These are phyloP conservation scores for Temnothorax curvispinosus DNA, from an alignment of 1,140 invertebrate species.

Conservation along the genomic window DNA sequence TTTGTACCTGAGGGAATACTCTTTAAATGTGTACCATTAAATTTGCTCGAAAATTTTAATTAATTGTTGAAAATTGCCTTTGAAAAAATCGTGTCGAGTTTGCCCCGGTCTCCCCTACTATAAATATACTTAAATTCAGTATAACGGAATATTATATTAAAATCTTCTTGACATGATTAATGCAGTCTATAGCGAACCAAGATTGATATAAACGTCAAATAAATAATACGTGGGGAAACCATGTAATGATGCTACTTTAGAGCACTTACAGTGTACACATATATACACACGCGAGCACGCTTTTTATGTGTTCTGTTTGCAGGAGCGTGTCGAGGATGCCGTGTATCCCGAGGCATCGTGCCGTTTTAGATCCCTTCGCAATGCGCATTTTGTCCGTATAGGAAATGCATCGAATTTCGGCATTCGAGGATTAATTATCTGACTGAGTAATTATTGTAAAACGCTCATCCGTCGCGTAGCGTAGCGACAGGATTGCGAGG, in stretches of 20 bases:
- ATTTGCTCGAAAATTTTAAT: no score
- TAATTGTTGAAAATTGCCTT: no score
- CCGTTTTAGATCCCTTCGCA: constrained; percentile 33
- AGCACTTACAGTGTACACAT: neutral
- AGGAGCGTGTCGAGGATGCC: constrained; percentile 29
- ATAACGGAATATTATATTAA: neutral
- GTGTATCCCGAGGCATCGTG: constrained; percentile 23
- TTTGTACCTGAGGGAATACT: no score
- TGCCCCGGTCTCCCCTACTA: no score
- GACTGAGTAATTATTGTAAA: constrained; percentile 60
- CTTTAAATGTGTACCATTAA: no score
- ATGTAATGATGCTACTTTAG: constrained; percentile 39
- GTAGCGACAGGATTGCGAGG: neutral
- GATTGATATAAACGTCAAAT: constrained; percentile 22
- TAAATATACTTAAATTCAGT: neutral
- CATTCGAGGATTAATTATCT: constrained; percentile 58
- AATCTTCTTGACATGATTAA: neutral
- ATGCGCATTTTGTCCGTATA: neutral
- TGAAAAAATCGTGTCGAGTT: no score
- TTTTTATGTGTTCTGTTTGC: constrained; percentile 29
- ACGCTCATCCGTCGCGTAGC: constrained; percentile 5
- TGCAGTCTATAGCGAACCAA: neutral
- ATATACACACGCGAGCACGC: neutral
- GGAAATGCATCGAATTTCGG: constrained; percentile 39
- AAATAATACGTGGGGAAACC: constrained; percentile 1